Base-by-base conservation (phyloP, 53 echinoderm and acorn worm species). In the Antedon mediterranea region DNA sequence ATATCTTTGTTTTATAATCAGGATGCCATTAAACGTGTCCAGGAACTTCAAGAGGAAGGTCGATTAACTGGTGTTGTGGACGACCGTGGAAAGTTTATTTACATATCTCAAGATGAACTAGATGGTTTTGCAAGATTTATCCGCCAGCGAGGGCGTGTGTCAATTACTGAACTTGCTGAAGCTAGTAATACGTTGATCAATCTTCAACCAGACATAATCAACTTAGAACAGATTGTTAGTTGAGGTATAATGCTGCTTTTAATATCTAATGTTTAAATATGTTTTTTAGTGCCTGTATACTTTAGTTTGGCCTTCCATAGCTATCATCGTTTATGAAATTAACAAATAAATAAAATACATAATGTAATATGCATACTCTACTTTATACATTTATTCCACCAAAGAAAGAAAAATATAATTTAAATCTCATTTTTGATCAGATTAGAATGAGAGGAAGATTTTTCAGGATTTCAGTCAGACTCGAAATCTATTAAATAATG, bases 1-100 rank as follows among this genome's bases (percentile, higher is more conserved):
- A 15, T 78, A 37, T 31, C 74, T 29, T 78, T 41, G 28, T 75
- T 31, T 42, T 27, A 31, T 74, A 14, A 44, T 26, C 44, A 95
- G 95, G 95, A 95, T 32, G 95, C 91, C 6, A 95, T 95, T 44
- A 89, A 87, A 13, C 82, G 95, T 71, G 95, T 95, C 15, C 95
- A 95, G 31, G 95, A 95, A 11, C 80, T 95, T 30, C 91, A 91
- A 78, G 91, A 89, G 29, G 87, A 95, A 33, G 95, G 91, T 1
- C 71, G 79, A 20, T 77, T 95, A 30, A 95, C 95, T 43, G 95
- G 95, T 30, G 91, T 92, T 71, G 82, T 95, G 28, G 92, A 92
- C 34, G 92, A 92, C 77, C 85, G 92, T 74, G 95, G 95, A 30
- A 92, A 95, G 72, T 95, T 92, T 57, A 95, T 95, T 43, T 95